Conservation (phyloP, 1,140 invertebrate species). For the Asbolus verrucosus region DNA sequence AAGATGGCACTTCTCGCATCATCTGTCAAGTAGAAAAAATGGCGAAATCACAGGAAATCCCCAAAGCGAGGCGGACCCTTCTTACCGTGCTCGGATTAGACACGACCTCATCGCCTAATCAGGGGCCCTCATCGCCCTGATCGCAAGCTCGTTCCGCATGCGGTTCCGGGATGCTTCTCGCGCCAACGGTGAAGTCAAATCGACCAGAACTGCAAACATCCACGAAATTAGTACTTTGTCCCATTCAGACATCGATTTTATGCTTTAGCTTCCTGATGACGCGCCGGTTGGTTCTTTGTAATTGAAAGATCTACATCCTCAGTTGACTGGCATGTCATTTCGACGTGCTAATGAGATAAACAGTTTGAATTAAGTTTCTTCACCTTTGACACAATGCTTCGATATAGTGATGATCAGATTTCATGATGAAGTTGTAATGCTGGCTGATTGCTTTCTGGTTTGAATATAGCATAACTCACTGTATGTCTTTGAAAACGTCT, state of each 20-base stretch:
- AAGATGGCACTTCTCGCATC: slow-evolving; percentile 37
- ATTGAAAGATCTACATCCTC: slow-evolving; percentile 5
- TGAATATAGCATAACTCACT: no score
- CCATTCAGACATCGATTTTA: slow-evolving; percentile 29
- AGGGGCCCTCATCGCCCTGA: slow-evolving; percentile 17
- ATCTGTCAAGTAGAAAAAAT: slow-evolving; percentile 38
- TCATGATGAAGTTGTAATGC: no score
- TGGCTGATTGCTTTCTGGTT: no score
- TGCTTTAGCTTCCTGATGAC: slow-evolving; percentile 10
- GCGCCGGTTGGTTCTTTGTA: neutral
- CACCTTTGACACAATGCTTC: no score
- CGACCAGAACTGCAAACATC: slow-evolving; percentile 39
- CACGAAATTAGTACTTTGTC: slow-evolving; percentile 23
- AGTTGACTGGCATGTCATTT: neutral
- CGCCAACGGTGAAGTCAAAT: slow-evolving; percentile 41
- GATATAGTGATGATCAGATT: no score
- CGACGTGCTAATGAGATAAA: neutral
- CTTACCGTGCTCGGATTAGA: no score
- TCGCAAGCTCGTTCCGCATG: slow-evolving; percentile 31
- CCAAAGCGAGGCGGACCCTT: no score
- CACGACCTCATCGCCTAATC: slow-evolving; percentile 26
- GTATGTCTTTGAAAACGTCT: no score
- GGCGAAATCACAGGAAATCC: no score
- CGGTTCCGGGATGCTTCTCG: slow-evolving; percentile 23
- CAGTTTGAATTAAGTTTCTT: no score